Evolutionary conservation across 2,113 vertebrate species (phyloP).

Genomic region (Lamprotornis superbus): DNA sequence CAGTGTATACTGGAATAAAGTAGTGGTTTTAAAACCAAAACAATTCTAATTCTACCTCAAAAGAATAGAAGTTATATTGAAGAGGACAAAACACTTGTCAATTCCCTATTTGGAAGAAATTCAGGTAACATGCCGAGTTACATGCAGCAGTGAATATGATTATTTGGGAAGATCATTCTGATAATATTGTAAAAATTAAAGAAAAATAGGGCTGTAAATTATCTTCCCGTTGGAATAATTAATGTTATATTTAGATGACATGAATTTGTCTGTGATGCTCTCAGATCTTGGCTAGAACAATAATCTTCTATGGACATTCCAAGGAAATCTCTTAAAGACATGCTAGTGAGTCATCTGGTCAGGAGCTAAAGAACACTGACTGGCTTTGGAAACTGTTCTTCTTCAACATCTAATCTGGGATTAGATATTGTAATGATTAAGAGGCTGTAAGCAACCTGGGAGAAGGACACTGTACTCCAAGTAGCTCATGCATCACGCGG

Average conservation of each 20-base stretch:
- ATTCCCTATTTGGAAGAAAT: background rate
- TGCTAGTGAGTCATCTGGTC: background rate
- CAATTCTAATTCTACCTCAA: background rate
- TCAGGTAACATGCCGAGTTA: background rate
- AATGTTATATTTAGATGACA: background rate
- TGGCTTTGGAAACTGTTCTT: background rate
- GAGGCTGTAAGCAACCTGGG: background rate
- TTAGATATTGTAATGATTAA: conserved; percentile 5
- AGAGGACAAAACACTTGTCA: background rate
- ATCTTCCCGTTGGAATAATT: background rate
- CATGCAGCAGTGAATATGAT: background rate
- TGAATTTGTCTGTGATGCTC: background rate
- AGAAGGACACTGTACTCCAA: background rate
- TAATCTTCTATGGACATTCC: background rate
- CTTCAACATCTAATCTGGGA: conserved; percentile 3
- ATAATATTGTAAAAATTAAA: background rate
- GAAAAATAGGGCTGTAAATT: background rate
- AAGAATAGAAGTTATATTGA: background rate
- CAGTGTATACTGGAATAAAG: background rate
- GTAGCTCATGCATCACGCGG: rapidly evolving
- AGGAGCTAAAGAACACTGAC: background rate
- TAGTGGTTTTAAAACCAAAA: background rate
- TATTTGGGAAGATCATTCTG: background rate
- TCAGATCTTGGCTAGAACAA: background rate
- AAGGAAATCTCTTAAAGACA: conserved; percentile 28